phyloP scores from a whole-genome alignment of 2,797 vertebrate species.

The Sebastes steindachneri region DNA sequence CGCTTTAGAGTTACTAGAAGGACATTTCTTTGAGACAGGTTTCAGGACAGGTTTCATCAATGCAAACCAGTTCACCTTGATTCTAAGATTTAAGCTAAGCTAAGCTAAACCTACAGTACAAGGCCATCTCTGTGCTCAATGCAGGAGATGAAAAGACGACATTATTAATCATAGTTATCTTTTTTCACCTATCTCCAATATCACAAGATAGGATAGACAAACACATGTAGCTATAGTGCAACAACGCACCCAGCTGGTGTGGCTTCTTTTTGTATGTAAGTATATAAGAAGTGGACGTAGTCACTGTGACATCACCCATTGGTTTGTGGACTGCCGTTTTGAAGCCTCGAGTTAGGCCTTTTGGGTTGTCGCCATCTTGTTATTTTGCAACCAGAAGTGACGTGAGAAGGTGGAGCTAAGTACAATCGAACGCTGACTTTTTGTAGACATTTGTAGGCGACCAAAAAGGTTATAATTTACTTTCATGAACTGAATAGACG shows the following conservation, averaged over 20 bases:
- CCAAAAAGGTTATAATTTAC: too few relatives aligned
- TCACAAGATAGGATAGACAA: not conserved
- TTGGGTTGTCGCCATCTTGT: too few relatives aligned
- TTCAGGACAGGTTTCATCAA: not conserved
- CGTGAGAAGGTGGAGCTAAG: too few relatives aligned
- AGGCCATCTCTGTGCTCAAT: too few relatives aligned
- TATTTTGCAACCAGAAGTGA: too few relatives aligned
- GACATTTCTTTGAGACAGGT: not conserved
- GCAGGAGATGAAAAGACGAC: not conserved
- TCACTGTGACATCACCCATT: rapidly evolving
- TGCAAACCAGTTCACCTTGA: not conserved
- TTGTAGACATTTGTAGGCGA: too few relatives aligned
- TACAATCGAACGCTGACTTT: too few relatives aligned
- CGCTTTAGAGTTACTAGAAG: not conserved
- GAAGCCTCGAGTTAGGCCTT: rapidly evolving
- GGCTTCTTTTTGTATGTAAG: not conserved
- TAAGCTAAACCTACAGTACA: not conserved
- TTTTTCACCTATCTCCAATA: not conserved
- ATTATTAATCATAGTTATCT: not conserved
- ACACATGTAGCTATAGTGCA: not conserved
- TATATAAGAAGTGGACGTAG: too few relatives aligned
- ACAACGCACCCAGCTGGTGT: not conserved
- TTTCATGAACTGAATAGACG: too few relatives aligned
- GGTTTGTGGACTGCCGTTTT: too few relatives aligned
- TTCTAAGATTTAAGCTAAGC: not conserved